These are phyloP conservation scores for Scaptomyza reducta DNA, from an alignment of 2,888 invertebrate species.

Conservation along the genomic window DNA sequence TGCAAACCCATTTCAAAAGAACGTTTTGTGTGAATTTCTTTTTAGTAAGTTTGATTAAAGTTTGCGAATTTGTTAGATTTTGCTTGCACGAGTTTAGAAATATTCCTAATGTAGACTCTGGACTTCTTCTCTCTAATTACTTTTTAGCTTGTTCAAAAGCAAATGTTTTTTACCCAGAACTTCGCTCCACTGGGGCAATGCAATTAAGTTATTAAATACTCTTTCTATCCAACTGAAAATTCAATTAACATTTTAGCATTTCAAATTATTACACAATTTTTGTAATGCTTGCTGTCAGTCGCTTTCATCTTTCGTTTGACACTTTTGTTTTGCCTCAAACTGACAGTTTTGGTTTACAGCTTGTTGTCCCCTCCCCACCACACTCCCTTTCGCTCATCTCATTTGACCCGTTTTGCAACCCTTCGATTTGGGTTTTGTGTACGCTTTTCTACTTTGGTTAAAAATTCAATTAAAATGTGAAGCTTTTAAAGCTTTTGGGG, in stretches of 20 bases:
- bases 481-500: slow-evolving; percentile 32
- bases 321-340: slow-evolving; percentile 16
- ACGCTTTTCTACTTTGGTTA: slow-evolving; percentile 22
- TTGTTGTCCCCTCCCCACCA: background rate
- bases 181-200: background rate
- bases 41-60: too few species aligned
- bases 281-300: background rate
- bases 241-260: background rate
- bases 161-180: too few species aligned
- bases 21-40: too few species aligned
- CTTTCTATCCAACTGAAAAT: background rate
- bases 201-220: background rate
- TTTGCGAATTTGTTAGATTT: too few species aligned
- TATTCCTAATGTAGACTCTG: too few species aligned
- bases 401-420: slow-evolving; percentile 19
- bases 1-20: too few species aligned
- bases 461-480: slow-evolving; percentile 40
- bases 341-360: slow-evolving; percentile 22
- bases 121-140: too few species aligned
- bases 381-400: too few species aligned
- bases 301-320: slow-evolving; percentile 13
- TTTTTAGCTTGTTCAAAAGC: too few species aligned
- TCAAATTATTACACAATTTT: background rate
- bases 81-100: too few species aligned
- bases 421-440: slow-evolving; percentile 12